phyloP scores from a whole-genome alignment of 2,113 vertebrate genomes.

The Rhagologus leucostigma region DNA sequence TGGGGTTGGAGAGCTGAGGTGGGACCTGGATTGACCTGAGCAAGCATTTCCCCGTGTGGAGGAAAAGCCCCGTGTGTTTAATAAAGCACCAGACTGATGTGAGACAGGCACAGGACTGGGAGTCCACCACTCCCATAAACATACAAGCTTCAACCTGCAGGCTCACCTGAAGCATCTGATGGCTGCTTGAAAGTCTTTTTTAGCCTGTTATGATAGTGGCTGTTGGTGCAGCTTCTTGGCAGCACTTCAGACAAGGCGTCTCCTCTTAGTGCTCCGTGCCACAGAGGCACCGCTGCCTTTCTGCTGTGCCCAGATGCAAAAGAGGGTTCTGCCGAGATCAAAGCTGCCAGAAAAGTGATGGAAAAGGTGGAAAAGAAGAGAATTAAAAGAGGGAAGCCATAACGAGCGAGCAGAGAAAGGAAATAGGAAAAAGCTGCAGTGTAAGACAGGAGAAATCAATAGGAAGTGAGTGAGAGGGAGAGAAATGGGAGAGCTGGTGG shows the following conservation, averaged over 20 bases:
- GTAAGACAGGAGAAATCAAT: neutral
- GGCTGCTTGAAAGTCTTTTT: slow-evolving; percentile 7
- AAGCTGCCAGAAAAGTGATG: neutral
- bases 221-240: slow-evolving; percentile 4
- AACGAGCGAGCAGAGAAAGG: neutral
- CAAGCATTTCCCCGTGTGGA: neutral
- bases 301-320: neutral
- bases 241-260: slow-evolving; percentile 17
- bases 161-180: slow-evolving; percentile 17
- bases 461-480: slow-evolving; percentile 27
- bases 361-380: neutral
- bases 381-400: neutral
- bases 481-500: slow-evolving; percentile 21
- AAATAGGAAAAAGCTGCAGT: slow-evolving; percentile 58
- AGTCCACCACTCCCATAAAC: slow-evolving; percentile 38
- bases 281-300: neutral
- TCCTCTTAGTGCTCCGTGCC: neutral
- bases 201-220: slow-evolving; percentile 21
- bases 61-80: neutral
- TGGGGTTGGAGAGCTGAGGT: neutral
- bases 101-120: neutral
- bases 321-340: neutral
- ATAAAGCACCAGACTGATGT: neutral
- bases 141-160: slow-evolving; percentile 42
- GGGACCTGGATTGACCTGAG: neutral